Evolutionary conservation across 2,888 invertebrate genomes (phyloP).

Genomic region (Catocala sponsa): DNA sequence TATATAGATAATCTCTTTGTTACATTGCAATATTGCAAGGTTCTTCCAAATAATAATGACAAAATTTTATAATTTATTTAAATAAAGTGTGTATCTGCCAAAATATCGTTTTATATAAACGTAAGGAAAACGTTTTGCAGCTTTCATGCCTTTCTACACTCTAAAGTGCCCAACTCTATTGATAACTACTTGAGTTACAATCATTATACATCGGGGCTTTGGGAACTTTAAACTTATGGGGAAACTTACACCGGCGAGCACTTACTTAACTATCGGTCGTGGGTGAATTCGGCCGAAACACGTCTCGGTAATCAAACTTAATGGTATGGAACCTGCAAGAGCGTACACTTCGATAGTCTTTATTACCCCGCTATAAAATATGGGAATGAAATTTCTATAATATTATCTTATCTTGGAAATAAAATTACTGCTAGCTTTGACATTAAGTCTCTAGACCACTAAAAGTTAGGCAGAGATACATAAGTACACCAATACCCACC

Average conservation of each 20-base stretch:
- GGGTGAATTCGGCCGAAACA: not conserved
- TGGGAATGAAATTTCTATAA: not conserved
- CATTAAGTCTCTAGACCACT: no score
- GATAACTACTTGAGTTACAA: not conserved
- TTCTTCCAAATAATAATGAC: no score
- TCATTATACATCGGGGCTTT: slow-evolving; percentile 6
- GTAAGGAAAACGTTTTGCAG: not conserved
- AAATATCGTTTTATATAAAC: no score
- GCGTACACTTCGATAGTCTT: no score
- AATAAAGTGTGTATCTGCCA: no score
- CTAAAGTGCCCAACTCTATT: not conserved
- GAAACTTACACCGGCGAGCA: slow-evolving; percentile 4
- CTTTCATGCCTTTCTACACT: not conserved
- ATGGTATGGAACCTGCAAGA: not conserved
- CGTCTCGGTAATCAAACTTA: slow-evolving; percentile 3
- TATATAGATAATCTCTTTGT: no score
- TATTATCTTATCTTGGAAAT: no score
- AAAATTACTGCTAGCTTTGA: no score
- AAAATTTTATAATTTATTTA: no score
- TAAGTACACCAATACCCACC: no score
- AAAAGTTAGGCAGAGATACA: no score
- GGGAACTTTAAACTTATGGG: slow-evolving; percentile 7
- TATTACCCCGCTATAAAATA: not conserved
- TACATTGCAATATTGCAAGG: no score
- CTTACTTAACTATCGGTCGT: not conserved